Evolutionary conservation across 2,113 vertebrate genomes (phyloP), one percentile per base, ranked within the genome.

Genomic region (Odocoileus virginianus): DNA sequence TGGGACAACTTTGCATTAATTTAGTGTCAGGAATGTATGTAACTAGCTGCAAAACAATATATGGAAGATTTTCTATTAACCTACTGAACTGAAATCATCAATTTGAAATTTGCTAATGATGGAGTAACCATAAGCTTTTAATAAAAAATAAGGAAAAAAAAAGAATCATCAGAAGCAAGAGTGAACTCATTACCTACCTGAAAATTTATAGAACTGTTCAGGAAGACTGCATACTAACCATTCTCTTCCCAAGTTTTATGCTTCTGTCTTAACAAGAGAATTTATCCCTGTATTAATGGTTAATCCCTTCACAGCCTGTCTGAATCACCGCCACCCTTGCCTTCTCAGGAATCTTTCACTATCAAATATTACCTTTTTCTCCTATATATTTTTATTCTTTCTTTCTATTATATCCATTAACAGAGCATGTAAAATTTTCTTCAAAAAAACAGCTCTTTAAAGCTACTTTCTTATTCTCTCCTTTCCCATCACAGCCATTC

Each of bases 61-160:
- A 45, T 60, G 36, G 23, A 96, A 89, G 10, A 60, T 33, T 97
- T 92, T 87, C 84, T 61, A 95, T 97, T 97, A 96, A 76, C 79
- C 84, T 87, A 58, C 21, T 94, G 79, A 96, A 91, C 47, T 58
- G n/a, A 83, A 95, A 74, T 83, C 52, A 96, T 89, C 23, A 86
- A 86, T 88, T 86, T 93, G 6, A 86, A 91, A 67, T 71, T 90
- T 94, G n/a, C 40, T 76, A 88, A 89, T 61, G 27, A 85, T 82
- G 2, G 9, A 84, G 3, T 84, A 79, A 83, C 50, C 4, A 28
- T 19, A 61, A 47, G n/a, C 25, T 94, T 92, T 47, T 76, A 81
- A 7, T 54, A 71, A 71, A 71, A 55, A 36, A n/a, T 11, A 30
- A 85, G 50, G 17, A 3, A 4, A 81, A 23, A 23, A 23, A 50